A percentile compares a stretch with the other conserved stretches of the same genome.
Conservation (phyloP, 1,140 invertebrate genomes). For the Lasioglossum albipes region DNA sequence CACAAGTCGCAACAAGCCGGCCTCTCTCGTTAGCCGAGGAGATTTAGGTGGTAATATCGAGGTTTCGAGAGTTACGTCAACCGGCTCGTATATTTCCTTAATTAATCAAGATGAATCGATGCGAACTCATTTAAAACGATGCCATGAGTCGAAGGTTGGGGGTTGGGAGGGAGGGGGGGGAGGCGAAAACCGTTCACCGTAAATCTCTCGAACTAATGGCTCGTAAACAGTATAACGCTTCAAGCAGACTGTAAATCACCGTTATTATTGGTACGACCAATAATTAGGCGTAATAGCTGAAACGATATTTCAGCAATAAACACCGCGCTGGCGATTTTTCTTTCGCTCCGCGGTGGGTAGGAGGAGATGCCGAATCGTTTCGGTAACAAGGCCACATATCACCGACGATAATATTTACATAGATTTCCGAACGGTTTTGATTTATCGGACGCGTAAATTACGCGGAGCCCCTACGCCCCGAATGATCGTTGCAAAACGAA, state of each 20-base stretch:
- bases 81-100: conserved; percentile 17
- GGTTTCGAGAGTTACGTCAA: neutral
- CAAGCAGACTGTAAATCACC: conserved; percentile 49
- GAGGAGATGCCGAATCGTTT: neutral
- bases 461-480: neutral
- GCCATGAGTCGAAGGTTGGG: neutral
- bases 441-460: conserved; percentile 39
- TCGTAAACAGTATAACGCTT: conserved; percentile 49
- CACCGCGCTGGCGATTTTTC: conserved; percentile 2
- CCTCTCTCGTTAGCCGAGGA: neutral
- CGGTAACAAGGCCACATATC: conserved; percentile 28
- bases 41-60: conserved; percentile 27
- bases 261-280: conserved; percentile 54
- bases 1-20: neutral
- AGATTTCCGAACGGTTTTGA: conserved; percentile 33
- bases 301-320: conserved; percentile 36
- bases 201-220: conserved; percentile 54
- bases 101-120: conserved; percentile 50
- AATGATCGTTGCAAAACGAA: conserved; percentile 28
- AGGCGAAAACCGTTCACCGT: conserved; percentile 44
- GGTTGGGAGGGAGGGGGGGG: neutral
- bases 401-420: conserved; percentile 33
- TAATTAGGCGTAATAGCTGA: conserved; percentile 58
- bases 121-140: conserved; percentile 27
- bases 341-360: neutral